Conservation (phyloP, 2,888 invertebrate species). For the Aphidius colemani region DNA sequence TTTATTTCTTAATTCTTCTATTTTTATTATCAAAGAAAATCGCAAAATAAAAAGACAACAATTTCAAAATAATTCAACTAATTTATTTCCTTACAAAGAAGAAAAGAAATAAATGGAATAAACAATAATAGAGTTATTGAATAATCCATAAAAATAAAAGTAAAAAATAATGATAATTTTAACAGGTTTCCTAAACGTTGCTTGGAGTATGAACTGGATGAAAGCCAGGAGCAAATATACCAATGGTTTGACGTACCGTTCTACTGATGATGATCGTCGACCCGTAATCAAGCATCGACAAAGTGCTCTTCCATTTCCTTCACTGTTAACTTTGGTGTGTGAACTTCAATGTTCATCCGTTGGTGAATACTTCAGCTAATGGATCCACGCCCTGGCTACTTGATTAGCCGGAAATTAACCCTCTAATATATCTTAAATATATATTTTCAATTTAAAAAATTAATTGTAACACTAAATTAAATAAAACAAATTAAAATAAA, state of each 20-base stretch:
- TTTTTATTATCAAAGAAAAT: too few species aligned
- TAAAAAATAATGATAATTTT: slow-evolving; percentile 23
- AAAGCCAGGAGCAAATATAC: slow-evolving; percentile 46
- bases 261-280: slow-evolving; percentile 38
- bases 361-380: slow-evolving; percentile 5
- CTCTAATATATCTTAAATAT: neutral
- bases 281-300: slow-evolving; percentile 14
- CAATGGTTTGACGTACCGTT: slow-evolving; percentile 56
- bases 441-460: neutral
- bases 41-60: too few species aligned
- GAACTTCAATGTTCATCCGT: neutral
- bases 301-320: slow-evolving; percentile 1
- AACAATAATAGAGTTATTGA: too few species aligned
- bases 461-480: neutral
- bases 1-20: too few species aligned
- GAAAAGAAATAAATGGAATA: too few species aligned
- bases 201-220: slow-evolving; percentile 52
- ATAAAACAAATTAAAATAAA: neutral
- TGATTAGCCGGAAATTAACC: slow-evolving; percentile 28
- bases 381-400: slow-evolving; percentile 12
- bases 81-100: too few species aligned
- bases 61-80: too few species aligned
- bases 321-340: neutral
- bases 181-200: slow-evolving; percentile 48
- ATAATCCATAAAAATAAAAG: too few species aligned